phyloP scores from a whole-genome alignment of 2,888 invertebrate species.

The Portevinia maculata region DNA sequence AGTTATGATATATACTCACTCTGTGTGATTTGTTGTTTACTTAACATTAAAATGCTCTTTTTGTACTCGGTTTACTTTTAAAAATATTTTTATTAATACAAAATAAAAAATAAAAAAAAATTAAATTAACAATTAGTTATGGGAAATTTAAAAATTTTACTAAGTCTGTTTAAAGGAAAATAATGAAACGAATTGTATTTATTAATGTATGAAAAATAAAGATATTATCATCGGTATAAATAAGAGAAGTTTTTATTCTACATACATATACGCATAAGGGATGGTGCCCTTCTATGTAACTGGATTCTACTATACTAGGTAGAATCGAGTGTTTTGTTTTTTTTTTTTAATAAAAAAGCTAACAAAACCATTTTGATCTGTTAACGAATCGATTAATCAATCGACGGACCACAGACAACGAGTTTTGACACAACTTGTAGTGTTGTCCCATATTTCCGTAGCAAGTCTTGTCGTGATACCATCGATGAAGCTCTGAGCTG shows the following conservation, averaged over 20 bases:
- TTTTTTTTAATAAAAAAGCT: too few species aligned
- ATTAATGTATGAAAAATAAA: constrained; percentile 75
- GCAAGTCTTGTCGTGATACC: too few species aligned
- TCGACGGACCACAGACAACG: too few species aligned
- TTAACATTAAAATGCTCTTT: constrained; percentile 61
- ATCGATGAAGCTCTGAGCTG: too few species aligned
- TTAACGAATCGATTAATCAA: too few species aligned
- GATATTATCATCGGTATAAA: constrained; percentile 72
- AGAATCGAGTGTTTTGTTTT: too few species aligned
- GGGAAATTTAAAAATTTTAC: constrained; percentile 66
- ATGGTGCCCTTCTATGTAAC: too few species aligned
- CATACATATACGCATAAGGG: too few species aligned
- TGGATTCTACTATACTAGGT: too few species aligned
- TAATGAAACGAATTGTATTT: constrained; percentile 76
- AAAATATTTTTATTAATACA: constrained; percentile 47
- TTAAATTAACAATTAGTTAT: constrained; percentile 59
- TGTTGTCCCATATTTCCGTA: too few species aligned
- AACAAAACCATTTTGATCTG: too few species aligned
- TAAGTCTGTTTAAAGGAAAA: constrained; percentile 70
- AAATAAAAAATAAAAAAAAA: constrained; percentile 26
- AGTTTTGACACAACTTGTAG: too few species aligned
- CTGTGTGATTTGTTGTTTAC: constrained; percentile 68
- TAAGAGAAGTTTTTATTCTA: not conserved
- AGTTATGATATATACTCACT: constrained; percentile 60
- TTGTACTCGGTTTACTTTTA: constrained; percentile 62